These are phyloP conservation scores for Drosophila serrata DNA, from an alignment of 1,140 invertebrate genomes.

Conservation along the genomic window DNA sequence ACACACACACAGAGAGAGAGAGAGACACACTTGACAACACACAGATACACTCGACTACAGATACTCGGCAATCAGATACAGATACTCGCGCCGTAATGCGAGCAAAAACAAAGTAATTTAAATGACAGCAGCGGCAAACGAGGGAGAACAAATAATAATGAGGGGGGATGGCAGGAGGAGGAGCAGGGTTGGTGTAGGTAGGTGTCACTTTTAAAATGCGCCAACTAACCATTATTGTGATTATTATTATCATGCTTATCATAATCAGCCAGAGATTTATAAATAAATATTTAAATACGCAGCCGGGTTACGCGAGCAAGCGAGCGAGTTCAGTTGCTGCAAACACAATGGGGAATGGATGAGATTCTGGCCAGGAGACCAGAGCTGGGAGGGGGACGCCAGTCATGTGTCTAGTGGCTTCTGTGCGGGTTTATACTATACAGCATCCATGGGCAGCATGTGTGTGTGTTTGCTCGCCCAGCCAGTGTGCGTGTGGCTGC, in stretches of 20 bases:
- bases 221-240: slow-evolving; percentile 63
- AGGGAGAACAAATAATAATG: slow-evolving; percentile 26
- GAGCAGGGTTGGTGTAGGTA: not conserved
- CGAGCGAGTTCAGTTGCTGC: slow-evolving; percentile 41
- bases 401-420: slow-evolving; percentile 62
- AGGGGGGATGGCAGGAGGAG: not conserved
- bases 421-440: slow-evolving; percentile 21
- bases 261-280: slow-evolving; percentile 75
- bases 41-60: not conserved
- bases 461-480: slow-evolving; percentile 34
- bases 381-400: not conserved
- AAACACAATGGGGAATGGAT: slow-evolving; percentile 53
- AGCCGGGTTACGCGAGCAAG: slow-evolving; percentile 66
- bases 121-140: slow-evolving; percentile 31
- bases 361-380: slow-evolving; percentile 1
- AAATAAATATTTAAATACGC: slow-evolving; percentile 84
- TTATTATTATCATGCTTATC: slow-evolving; percentile 79
- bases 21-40: slow-evolving; percentile 5
- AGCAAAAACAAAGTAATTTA: slow-evolving; percentile 66
- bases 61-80: slow-evolving; percentile 14
- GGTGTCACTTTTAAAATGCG: slow-evolving; percentile 51
- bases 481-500: slow-evolving; percentile 13
- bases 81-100: slow-evolving; percentile 20
- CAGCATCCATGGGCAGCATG: not conserved
- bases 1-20: slow-evolving; percentile 59